A percentile compares a stretch with the other conserved stretches of the same genome.
Conservation (phyloP, 2,113 vertebrate species). For the Ahaetulla prasina region DNA sequence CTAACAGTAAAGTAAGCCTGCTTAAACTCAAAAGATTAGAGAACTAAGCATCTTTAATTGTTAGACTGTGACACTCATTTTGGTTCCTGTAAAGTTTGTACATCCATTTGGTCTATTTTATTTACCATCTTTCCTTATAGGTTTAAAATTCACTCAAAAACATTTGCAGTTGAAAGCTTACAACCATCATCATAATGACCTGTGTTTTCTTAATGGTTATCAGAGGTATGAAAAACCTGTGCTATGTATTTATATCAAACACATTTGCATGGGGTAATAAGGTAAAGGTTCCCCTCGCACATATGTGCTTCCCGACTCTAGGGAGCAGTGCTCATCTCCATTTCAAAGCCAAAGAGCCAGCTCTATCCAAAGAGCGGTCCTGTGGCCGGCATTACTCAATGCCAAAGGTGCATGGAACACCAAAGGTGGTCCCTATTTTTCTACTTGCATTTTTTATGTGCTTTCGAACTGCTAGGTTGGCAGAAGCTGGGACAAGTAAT, state of each 20-base stretch:
- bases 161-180: constrained; percentile 1
- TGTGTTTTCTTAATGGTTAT: constrained; percentile 11
- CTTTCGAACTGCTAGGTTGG: too few species aligned
- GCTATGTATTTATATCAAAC: constrained; percentile 17
- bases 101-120: constrained; percentile 42
- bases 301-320: too few species aligned
- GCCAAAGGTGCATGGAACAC: too few species aligned
- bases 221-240: constrained; percentile 8
- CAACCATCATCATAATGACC: neutral
- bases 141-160: constrained; percentile 3
- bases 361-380: too few species aligned
- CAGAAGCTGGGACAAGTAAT: too few species aligned
- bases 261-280: constrained; percentile 9
- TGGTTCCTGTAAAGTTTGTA: constrained; percentile 37
- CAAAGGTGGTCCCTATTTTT: too few species aligned
- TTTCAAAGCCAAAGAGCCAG: too few species aligned
- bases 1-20: neutral
- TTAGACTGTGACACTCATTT: constrained; percentile 25
- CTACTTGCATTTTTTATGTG: too few species aligned
- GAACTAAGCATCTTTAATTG: neutral
- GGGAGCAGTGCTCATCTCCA: too few species aligned
- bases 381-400: too few species aligned
- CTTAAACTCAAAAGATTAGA: neutral
- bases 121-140: constrained; percentile 3
- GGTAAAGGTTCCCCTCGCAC: too few species aligned